Base-by-base conservation (phyloP, 1,140 invertebrate species). In the Drosophila fuyamai region DNA sequence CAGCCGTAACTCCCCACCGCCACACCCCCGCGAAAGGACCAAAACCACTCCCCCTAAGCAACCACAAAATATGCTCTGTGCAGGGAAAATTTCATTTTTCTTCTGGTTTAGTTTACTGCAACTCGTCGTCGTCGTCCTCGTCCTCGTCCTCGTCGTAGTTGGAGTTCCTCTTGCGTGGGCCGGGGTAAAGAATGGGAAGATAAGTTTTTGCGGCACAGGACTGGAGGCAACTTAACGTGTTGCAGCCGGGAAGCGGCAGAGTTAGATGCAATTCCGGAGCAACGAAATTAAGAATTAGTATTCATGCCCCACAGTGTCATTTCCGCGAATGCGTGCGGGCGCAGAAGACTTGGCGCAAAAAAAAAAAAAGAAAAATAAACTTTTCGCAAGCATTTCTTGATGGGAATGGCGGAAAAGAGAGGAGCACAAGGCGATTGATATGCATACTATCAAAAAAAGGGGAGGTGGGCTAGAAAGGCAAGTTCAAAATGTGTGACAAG, bases 211-310 rank as follows among this genome's bases (percentile, higher is more conserved):
- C 46, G 65, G 44, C 61, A 23, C 35, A 46, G 59, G 46, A 38
- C 65, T 48, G 56, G 18, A 29, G 44, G 47, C 65, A 82, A 77
- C 84, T 82, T 86, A 82, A 89, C 86, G 80, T 80, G 80, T 74
- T 89, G 81, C 54, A 58, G 41, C 16, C 47, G 41, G 41, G 55
- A 38, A 35, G 59, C 57, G 32, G 56, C 40, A 48, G 38, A 62
- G 71, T 61, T 72, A 68, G 66, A 61, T 55, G 59, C 58, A 59
- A 51, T 66, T 47, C 61, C 29, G 23, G 40, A 62, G 81, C 72
- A 80, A 67, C 84, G 47, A 88, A 89, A 89, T 89, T 89, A 89
- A 76, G 88, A 88, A 89, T 89, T 88, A 88, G 84, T 88, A 88
- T 88, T 88, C 80, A 88, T 84, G 84, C 84, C 84, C 77, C 61